Percentiles rank a stretch among this genome's conserved stretches.
These are phyloP conservation scores for Lamprotornis superbus DNA, from an alignment of 2,113 vertebrate species.

Conservation along the genomic window DNA sequence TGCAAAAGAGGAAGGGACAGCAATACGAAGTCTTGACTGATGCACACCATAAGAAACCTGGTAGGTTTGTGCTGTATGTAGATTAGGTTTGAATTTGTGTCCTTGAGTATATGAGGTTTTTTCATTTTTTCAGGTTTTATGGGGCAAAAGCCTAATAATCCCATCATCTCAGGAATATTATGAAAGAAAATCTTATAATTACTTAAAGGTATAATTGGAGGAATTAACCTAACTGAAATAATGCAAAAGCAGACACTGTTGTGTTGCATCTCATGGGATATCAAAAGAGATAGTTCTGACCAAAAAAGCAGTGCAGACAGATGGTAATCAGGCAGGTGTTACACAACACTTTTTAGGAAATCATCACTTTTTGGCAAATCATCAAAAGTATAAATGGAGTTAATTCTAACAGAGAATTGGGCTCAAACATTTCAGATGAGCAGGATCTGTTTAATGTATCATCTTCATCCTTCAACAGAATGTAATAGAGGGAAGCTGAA, in stretches of 20 bases:
- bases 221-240: conserved; percentile 4
- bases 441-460: not conserved
- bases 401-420: not conserved
- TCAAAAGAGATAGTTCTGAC: not conserved
- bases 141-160: conserved; percentile 62
- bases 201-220: conserved; percentile 39
- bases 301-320: not conserved
- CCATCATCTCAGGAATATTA: conserved; percentile 50
- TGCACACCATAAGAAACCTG: not conserved
- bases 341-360: not conserved
- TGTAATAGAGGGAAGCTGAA: not conserved
- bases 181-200: conserved; percentile 57
- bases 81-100: not conserved
- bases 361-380: not conserved
- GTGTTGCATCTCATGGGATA: not conserved
- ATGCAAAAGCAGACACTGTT: not conserved
- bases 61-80: not conserved
- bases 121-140: conserved; percentile 44
- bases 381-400: not conserved
- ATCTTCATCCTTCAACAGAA: not conserved
- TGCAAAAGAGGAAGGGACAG: not conserved
- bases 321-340: not conserved
- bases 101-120: not conserved
- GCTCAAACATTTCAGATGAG: not conserved
- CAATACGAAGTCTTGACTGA: not conserved